These are phyloP conservation scores for Falco concolor DNA, from an alignment of 2,797 vertebrate genomes.

Conservation along the genomic window DNA sequence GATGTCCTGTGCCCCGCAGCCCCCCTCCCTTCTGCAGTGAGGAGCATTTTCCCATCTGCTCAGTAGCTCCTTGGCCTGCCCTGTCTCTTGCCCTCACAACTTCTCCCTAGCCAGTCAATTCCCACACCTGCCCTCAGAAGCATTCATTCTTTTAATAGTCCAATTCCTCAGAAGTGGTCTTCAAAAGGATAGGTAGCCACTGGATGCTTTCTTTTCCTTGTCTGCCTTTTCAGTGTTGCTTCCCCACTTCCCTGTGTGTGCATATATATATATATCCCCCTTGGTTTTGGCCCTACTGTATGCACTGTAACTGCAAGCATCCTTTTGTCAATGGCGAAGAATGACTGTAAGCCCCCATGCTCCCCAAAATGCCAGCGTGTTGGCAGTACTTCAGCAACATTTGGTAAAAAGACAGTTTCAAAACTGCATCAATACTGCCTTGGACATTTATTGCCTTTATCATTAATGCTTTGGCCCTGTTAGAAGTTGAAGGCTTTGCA, in stretches of 20 bases:
- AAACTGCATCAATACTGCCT: background rate
- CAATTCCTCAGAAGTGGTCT: background rate
- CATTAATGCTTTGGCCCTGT: too few species aligned
- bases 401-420: background rate
- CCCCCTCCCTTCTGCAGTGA: background rate
- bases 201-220: background rate
- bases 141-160: background rate
- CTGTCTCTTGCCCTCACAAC: background rate
- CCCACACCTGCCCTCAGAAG: background rate
- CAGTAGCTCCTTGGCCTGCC: background rate
- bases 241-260: too few species aligned
- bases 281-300: background rate
- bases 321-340: background rate
- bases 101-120: background rate
- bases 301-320: background rate
- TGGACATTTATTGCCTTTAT: background rate
- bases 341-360: background rate
- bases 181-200: background rate
- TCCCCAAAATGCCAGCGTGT: background rate
- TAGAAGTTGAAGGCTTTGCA: background rate
- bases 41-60: background rate
- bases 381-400: background rate
- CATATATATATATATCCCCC: background rate
- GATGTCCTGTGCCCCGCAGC: background rate
- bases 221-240: background rate